phyloP scores from a whole-genome alignment of 2,113 vertebrate species.

The Bostrychus sinensis region DNA sequence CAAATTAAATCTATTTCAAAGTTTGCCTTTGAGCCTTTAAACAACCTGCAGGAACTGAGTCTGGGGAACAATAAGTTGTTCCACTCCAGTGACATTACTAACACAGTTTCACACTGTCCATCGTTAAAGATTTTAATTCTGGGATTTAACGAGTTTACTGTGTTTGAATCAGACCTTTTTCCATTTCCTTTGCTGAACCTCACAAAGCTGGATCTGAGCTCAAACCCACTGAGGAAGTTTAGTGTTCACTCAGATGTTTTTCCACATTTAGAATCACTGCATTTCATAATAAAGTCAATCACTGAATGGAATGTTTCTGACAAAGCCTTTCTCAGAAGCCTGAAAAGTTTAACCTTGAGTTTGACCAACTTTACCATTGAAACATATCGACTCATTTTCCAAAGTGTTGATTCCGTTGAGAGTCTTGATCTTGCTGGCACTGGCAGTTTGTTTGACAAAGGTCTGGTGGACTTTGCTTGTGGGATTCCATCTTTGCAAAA shows the following conservation, averaged over 20 bases:
- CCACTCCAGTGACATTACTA: background rate
- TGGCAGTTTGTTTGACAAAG: constrained; percentile 18
- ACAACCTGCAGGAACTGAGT: too few relatives aligned
- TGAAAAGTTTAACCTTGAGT: constrained; percentile 31
- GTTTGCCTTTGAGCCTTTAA: too few relatives aligned
- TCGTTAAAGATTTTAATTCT: constrained; percentile 10
- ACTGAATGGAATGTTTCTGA: constrained; percentile 50
- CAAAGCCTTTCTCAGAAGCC: constrained; percentile 43
- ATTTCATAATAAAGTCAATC: constrained; percentile 22
- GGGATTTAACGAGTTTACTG: background rate
- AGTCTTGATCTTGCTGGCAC: constrained; percentile 26
- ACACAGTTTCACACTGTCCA: background rate
- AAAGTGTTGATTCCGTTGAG: constrained; percentile 47
- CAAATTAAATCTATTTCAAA: too few relatives aligned
- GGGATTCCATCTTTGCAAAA: constrained; percentile 42
- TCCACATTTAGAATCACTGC: constrained; percentile 39
- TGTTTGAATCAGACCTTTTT: background rate
- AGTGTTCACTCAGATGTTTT: constrained; percentile 53
- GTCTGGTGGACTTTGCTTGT: constrained; percentile 61
- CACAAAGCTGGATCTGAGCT: constrained; percentile 2
- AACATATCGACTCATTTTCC: constrained; percentile 10
- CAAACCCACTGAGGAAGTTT: constrained; percentile 28
- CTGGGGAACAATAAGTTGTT: too few relatives aligned
- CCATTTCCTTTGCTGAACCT: background rate
- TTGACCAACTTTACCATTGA: background rate